Conservation (phyloP, 92 coral and sea anemone species). For the Plumapathes pennacea region DNA sequence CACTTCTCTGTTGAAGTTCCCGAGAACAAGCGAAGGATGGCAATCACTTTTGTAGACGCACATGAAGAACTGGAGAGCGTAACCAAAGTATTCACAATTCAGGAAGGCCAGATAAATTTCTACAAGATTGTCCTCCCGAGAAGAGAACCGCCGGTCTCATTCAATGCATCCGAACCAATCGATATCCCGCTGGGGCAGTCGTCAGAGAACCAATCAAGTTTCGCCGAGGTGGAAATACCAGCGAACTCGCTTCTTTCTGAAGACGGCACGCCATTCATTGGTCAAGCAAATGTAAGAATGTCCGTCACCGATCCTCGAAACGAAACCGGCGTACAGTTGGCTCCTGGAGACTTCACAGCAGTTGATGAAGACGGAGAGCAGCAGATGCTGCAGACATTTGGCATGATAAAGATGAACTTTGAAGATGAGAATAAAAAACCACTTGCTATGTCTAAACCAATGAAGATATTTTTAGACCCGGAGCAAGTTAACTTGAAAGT, state of each 20-base stretch:
- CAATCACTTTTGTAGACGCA: constrained; percentile 20
- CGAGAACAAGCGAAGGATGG: constrained; percentile 15
- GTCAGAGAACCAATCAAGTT: constrained; percentile 1
- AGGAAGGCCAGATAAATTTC: constrained; percentile 22
- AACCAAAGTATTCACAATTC: constrained; percentile 25
- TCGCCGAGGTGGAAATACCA: constrained; percentile 54
- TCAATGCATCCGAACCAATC: constrained; percentile 14
- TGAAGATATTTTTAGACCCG: constrained; percentile 37
- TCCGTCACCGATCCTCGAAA: constrained; percentile 54
- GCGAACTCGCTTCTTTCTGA: constrained; percentile 38
- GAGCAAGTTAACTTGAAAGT: constrained; percentile 31
- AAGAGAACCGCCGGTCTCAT: constrained; percentile 14
- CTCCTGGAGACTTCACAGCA: constrained; percentile 64
- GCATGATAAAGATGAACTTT: constrained; percentile 48
- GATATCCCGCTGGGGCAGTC: constrained; percentile 18
- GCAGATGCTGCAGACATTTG: constrained; percentile 51
- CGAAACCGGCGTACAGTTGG: constrained; percentile 36
- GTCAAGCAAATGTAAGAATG: constrained; percentile 38
- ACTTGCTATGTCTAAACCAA: constrained; percentile 24
- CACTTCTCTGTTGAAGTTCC: constrained; percentile 15
- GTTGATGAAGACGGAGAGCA: constrained; percentile 48
- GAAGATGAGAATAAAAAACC: constrained; percentile 32
- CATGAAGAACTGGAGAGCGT: constrained; percentile 14
- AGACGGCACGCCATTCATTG: constrained; percentile 39
- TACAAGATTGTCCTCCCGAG: constrained; percentile 19